Evolutionary conservation across 2,797 vertebrate genomes (phyloP).

Genomic region (Sparidentex hasta): DNA sequence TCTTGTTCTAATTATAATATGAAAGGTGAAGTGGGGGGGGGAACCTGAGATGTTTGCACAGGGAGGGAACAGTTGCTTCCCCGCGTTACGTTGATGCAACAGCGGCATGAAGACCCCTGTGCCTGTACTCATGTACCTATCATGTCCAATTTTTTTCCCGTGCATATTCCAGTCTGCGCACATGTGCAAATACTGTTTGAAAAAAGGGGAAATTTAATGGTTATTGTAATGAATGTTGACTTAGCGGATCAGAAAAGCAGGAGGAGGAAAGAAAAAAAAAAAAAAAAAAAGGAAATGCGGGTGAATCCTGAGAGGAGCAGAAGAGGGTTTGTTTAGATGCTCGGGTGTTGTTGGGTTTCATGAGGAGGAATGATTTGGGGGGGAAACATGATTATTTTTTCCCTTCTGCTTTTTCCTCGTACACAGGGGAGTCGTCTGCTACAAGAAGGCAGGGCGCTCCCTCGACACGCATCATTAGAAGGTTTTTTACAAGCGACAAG

Average conservation of each 20-base stretch:
- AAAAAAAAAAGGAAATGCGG: constrained; percentile 30
- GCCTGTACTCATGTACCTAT: constrained; percentile 80
- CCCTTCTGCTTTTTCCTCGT: constrained; percentile 77
- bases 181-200: constrained; percentile 69
- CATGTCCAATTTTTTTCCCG: constrained; percentile 82
- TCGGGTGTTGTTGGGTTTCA: constrained; percentile 73
- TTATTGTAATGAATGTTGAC: constrained; percentile 88
- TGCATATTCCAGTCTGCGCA: constrained; percentile 64
- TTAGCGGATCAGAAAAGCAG: constrained; percentile 75
- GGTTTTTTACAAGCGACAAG: constrained; percentile 94
- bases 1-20: constrained; percentile 83
- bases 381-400: constrained; percentile 84
- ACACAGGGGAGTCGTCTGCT: constrained; percentile 89
- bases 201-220: constrained; percentile 80
- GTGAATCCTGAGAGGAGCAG: constrained; percentile 61
- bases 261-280: constrained; percentile 3
- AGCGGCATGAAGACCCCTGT: constrained; percentile 64
- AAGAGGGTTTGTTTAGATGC: constrained; percentile 79
- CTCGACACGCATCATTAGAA: constrained; percentile 95
- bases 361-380: constrained; percentile 81
- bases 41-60: constrained; percentile 52
- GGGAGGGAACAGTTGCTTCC: constrained; percentile 50
- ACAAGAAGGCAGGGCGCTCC: constrained; percentile 91
- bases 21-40: constrained; percentile 64
- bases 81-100: constrained; percentile 58